Evolutionary conservation across 2,113 vertebrate genomes (phyloP), one percentile per base, ranked within the genome.

Genomic region (Cryptotis parvus): DNA sequence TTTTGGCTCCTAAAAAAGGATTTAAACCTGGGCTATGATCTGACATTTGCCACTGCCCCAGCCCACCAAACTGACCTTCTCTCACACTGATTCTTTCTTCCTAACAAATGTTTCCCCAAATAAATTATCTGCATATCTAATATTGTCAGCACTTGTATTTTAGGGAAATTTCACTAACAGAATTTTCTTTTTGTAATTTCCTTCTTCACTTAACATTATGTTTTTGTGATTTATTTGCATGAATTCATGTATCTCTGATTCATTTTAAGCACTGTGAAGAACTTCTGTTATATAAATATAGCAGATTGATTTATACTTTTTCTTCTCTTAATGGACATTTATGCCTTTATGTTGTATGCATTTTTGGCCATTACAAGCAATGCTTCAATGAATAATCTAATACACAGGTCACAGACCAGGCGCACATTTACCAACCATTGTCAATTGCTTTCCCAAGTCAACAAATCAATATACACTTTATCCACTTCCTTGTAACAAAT

Each of bases 261-360:
- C 89, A 91, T 93, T 94, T 94, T 91, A 91, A 78, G 70, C 29
- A 18, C 49, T 37, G 0, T 91, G 79, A 94, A 87, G 68, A 78
- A 81, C n/a, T 87, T 86, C 87, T 91, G 39, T 69, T 84, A 37
- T 29, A 75, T 58, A 26, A 91, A 27, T 63, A 82, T n/a, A 68
- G 29, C 37, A 69, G 35, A 92, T 66, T 93, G 77, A 94, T 94
- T 95, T 93, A 91, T 84, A 35, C 37, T 72, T 93, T 75, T 93
- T 75, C 52, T 82, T 52, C 35, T 78, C 91, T 91, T 81, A 94
- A 94, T 87, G 69, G 58, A 41, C 69, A 87, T 89, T 93, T 89
- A 91, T 72, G 68, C 69, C 84, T 89, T 93, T 89, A 91, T 72
- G 68, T 52, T 91, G 24, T 92, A 84, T 87, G 52, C 70, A 88